phyloP scores from a whole-genome alignment of 2,113 vertebrate species.

The Mormyrus iriodes region DNA sequence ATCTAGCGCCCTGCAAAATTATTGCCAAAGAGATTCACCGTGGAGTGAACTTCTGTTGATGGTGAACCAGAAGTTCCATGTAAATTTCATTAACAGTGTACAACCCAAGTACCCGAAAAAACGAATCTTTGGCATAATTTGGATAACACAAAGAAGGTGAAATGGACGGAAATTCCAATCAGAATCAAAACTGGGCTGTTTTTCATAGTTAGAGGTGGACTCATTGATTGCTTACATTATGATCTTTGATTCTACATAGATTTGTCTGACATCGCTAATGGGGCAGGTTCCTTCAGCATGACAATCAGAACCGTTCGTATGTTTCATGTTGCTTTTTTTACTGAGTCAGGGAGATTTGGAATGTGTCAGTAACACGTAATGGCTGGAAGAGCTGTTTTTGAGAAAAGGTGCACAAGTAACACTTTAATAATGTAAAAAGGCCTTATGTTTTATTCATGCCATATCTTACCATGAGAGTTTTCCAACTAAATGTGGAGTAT shows the following conservation, averaged over 20 bases:
- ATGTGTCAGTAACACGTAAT: neutral
- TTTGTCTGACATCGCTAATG: conserved; percentile 24
- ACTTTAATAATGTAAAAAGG: neutral
- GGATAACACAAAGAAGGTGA: neutral
- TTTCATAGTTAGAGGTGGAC: neutral
- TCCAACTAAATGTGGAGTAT: neutral
- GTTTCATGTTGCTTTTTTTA: no score
- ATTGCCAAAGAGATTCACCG: conserved; percentile 9
- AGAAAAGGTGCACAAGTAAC: neutral
- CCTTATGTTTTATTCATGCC: conserved; percentile 7
- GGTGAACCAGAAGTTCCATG: neutral
- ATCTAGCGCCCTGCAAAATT: conserved; percentile 1
- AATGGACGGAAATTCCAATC: neutral
- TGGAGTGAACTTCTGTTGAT: neutral
- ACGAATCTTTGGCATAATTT: neutral
- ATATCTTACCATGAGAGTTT: neutral
- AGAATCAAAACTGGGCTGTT: neutral
- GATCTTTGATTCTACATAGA: neutral
- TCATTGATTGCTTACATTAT: conserved; percentile 12
- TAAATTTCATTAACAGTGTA: neutral
- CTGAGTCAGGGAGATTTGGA: neutral
- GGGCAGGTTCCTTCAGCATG: neutral
- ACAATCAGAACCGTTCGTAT: neutral
- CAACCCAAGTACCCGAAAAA: neutral
- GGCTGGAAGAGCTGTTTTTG: neutral